These are phyloP conservation scores for Limenitis camilla DNA, from an alignment of 2,888 invertebrate species.

Conservation along the genomic window DNA sequence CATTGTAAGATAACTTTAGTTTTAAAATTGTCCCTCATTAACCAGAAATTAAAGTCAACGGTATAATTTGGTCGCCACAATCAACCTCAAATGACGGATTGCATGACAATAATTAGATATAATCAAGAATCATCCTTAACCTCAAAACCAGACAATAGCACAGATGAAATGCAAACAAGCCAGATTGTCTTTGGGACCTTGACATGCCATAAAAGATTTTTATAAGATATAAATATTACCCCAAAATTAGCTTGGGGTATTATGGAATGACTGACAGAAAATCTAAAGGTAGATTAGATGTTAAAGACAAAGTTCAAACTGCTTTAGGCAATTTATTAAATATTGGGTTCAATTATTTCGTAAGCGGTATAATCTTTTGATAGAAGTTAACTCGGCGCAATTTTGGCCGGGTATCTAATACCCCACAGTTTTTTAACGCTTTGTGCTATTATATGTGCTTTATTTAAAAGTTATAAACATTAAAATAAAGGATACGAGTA, in stretches of 20 bases:
- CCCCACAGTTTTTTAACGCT: too few species aligned
- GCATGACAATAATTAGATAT: constrained; percentile 48
- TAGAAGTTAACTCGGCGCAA: too few species aligned
- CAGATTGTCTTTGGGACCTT: constrained; percentile 13
- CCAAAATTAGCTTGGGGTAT: background rate
- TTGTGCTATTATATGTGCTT: too few species aligned
- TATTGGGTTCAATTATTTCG: too few species aligned
- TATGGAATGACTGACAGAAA: background rate
- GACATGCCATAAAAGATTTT: constrained; percentile 11
- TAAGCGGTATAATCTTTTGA: too few species aligned
- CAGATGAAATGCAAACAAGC: constrained; percentile 20
- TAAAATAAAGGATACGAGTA: too few species aligned
- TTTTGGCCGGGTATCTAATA: too few species aligned
- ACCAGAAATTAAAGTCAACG: constrained; percentile 8
- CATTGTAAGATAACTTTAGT: background rate
- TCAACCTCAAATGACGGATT: constrained; percentile 36
- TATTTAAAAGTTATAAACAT: too few species aligned
- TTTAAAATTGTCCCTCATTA: background rate
- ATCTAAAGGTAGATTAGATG: too few species aligned
- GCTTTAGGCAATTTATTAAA: too few species aligned
- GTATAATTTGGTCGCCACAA: constrained; percentile 24
- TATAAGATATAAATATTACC: background rate
- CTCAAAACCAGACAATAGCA: constrained; percentile 33
- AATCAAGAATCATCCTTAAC: constrained; percentile 48
- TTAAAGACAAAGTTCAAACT: background rate